Base-by-base conservation (phyloP, 2,888 invertebrate species). In the Dasysyrphus tricinctus region DNA sequence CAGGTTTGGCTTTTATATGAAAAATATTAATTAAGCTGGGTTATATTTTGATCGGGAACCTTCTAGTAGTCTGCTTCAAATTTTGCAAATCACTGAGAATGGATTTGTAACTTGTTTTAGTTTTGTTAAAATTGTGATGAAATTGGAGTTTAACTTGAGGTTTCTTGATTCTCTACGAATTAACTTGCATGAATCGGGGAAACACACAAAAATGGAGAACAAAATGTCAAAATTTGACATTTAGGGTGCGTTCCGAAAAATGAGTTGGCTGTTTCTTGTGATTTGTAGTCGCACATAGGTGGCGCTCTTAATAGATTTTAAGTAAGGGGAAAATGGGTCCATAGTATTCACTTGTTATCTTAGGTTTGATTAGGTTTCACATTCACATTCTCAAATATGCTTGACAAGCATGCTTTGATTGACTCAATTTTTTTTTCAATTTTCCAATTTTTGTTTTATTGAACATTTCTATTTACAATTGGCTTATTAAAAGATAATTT, bases 11-110 rank as follows among this genome's bases (percentile, higher is more conserved):
- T 85, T 85, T 77, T 85, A 85, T 85, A 85, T 16, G 1, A 69
- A 63, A 51, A 9, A 12, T 2, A n/a, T 0, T 11, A 57, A 42
- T 16, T 29, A 2, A 4, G 9, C 5, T n/a, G 3, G 0, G 1
- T 37, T 75, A 19, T 16, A 29, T 8, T 9, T 42, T 16, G 16
- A 19, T 69, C 61, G 76, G 56, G 80, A 85, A 85, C 24, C 16
- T 85, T 85, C 84, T 77, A 11, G 80, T 73, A 34, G 76, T 32
- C 39, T 47, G 67, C 39, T 77, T 85, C 73, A 74, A 85, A 59
- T 80, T 85, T 77, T 80, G 84, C 84, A 85, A 85, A 80, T 85
- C 84, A 85, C 84, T 85, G 61, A 80, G 34, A 61, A 47, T 19
- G 14, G 72, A 74, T 51, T 80, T 42, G 69, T n/a, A 54, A 44